A percentile compares a stretch with the other conserved stretches of the same genome.
phyloP scores from a whole-genome alignment of 2,797 vertebrate genomes.

The Selene dorsalis region DNA sequence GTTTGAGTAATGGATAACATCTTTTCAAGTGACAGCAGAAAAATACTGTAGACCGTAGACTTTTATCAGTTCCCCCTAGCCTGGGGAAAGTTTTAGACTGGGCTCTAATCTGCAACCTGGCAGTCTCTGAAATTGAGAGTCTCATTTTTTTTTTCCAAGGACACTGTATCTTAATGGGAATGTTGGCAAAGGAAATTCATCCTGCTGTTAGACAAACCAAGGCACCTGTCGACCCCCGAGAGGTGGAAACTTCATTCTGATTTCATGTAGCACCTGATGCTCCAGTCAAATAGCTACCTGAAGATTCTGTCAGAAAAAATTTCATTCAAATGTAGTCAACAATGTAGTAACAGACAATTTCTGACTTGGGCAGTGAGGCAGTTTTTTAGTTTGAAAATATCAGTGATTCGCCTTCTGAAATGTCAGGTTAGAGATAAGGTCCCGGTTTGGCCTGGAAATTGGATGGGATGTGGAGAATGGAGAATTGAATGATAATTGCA shows the following conservation, averaged over 20 bases:
- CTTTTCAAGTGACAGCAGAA: slow-evolving; percentile 36
- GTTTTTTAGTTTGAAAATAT: slow-evolving; percentile 29
- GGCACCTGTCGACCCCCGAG: slow-evolving; percentile 25
- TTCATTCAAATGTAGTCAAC: not conserved
- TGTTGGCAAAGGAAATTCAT: slow-evolving; percentile 25
- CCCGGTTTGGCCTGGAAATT: slow-evolving; percentile 7
- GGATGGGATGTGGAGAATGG: not conserved
- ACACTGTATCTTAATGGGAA: slow-evolving; percentile 36
- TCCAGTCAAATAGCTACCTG: slow-evolving; percentile 31
- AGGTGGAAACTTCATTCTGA: slow-evolving; percentile 23
- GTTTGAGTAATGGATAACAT: slow-evolving; percentile 43
- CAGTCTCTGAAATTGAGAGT: slow-evolving; percentile 45
- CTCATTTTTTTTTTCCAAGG: not conserved
- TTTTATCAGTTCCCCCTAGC: slow-evolving; percentile 48
- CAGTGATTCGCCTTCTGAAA: slow-evolving; percentile 19
- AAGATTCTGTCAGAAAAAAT: slow-evolving; percentile 16
- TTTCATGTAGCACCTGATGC: slow-evolving; percentile 17
- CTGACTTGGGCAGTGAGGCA: slow-evolving; percentile 3
- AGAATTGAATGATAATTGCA: slow-evolving; percentile 3
- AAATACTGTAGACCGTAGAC: slow-evolving; percentile 15
- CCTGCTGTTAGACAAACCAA: slow-evolving; percentile 23
- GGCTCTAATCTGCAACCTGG: slow-evolving; percentile 43
- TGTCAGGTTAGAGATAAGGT: slow-evolving; percentile 20
- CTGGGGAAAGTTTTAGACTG: slow-evolving; percentile 40
- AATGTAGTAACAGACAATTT: not conserved